These are phyloP conservation scores for Channa argus DNA, from an alignment of 2,113 vertebrate species.

Conservation along the genomic window DNA sequence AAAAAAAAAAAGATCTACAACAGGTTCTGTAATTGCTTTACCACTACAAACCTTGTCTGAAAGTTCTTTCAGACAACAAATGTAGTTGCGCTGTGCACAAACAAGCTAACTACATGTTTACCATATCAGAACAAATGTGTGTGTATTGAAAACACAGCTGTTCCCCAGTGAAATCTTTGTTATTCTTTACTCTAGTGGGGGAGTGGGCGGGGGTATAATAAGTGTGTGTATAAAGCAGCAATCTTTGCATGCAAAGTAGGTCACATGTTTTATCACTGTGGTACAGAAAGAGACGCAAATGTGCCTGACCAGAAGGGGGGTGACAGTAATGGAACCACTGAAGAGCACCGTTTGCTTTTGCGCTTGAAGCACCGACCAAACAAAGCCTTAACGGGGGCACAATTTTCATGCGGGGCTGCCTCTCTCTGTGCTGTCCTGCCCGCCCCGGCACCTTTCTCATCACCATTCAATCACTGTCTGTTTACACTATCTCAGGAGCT, in stretches of 20 bases:
- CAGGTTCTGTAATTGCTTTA: background rate
- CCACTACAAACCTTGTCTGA: background rate
- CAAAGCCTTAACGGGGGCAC: constrained; percentile 63
- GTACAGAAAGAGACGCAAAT: constrained; percentile 56
- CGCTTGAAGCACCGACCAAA: constrained; percentile 70
- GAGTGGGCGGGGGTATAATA: constrained; percentile 44
- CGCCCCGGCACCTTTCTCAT: constrained; percentile 76
- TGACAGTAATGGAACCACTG: constrained; percentile 70
- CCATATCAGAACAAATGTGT: constrained; percentile 53
- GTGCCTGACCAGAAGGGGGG: constrained; percentile 54
- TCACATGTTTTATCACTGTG: constrained; percentile 68
- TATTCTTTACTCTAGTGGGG: constrained; percentile 45
- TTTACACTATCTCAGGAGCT: constrained; percentile 82
- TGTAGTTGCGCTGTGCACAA: constrained; percentile 10
- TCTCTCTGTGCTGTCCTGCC: constrained; percentile 56
- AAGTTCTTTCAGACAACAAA: constrained; percentile 3
- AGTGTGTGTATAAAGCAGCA: constrained; percentile 49
- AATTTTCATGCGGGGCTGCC: constrained; percentile 72
- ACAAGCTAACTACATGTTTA: constrained; percentile 38
- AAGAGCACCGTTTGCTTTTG: constrained; percentile 77
- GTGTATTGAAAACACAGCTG: constrained; percentile 63
- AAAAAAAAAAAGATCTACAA: background rate
- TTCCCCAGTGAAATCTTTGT: constrained; percentile 55
- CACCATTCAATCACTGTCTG: constrained; percentile 85
- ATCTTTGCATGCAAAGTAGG: constrained; percentile 74